Percentiles rank a stretch among this genome's conserved stretches.
These are phyloP conservation scores for Pogonocherus hispidulus DNA, from an alignment of 2,888 invertebrate genomes.

Conservation along the genomic window DNA sequence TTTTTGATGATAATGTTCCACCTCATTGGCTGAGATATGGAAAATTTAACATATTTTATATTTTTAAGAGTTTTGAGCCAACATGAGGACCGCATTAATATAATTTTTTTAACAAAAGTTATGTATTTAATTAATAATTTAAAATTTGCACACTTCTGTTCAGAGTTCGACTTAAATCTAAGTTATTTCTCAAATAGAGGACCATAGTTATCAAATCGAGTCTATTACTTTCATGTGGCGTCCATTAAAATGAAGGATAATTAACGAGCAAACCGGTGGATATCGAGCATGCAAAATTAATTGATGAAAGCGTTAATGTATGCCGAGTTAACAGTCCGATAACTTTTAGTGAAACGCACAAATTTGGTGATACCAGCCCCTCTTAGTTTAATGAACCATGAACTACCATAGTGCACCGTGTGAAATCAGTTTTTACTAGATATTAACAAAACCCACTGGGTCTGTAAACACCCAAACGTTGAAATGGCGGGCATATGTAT, in stretches of 20 bases:
- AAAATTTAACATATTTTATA: too few relatives aligned
- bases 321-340: conserved; percentile 16
- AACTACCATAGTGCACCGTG: conserved; percentile 5
- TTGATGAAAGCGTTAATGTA: conserved; percentile 14
- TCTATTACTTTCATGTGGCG: neutral
- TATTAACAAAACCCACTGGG: conserved; percentile 5
- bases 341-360: conserved; percentile 14
- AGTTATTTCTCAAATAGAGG: neutral
- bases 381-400: conserved; percentile 12
- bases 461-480: conserved; percentile 3
- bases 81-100: too few relatives aligned
- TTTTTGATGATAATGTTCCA: too few relatives aligned
- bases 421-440: conserved; percentile 6
- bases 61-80: too few relatives aligned
- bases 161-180: neutral
- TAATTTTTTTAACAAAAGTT: too few relatives aligned
- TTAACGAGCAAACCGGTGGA: neutral
- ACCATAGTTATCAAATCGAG: neutral
- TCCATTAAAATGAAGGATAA: neutral
- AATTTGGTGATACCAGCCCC: conserved; percentile 9
- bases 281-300: conserved; percentile 5
- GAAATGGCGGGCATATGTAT: too few relatives aligned
- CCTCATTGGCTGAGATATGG: too few relatives aligned
- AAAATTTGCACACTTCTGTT: too few relatives aligned
- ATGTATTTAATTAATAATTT: too few relatives aligned